Conservation (phyloP, 53 echinoderm and acorn worm genomes). For the Mesocentrotus franciscanus region DNA sequence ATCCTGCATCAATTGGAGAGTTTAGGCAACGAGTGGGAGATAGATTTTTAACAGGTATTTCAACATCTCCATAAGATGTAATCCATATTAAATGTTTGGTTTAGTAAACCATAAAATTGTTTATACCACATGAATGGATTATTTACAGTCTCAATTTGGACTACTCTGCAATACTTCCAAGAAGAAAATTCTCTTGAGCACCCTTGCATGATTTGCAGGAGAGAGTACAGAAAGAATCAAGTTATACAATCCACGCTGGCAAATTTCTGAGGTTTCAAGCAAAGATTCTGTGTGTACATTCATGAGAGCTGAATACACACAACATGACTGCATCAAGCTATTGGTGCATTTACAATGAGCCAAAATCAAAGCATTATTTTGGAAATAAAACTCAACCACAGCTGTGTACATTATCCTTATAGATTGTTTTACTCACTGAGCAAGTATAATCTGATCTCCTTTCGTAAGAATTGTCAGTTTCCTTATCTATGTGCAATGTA, state of each 20-base stretch:
- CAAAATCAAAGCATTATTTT: background rate
- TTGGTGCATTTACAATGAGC: background rate
- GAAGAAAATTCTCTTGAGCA: background rate
- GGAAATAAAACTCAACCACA: background rate
- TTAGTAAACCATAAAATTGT: background rate
- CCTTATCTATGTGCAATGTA: background rate
- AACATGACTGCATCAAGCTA: background rate
- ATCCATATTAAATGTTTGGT: background rate
- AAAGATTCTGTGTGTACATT: background rate
- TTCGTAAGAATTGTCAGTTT: background rate
- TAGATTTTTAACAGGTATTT: background rate
- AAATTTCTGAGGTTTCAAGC: background rate
- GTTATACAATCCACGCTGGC: background rate
- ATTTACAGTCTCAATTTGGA: background rate
- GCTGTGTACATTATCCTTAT: background rate
- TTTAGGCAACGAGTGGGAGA: background rate
- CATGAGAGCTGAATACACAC: background rate
- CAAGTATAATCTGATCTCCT: slow-evolving; percentile 12
- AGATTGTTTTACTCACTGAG: background rate
- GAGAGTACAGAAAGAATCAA: background rate
- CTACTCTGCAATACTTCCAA: background rate
- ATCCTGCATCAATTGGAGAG: background rate
- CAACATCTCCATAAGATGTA: background rate
- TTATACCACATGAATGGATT: background rate
- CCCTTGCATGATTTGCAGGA: background rate